Evolutionary conservation across 2,113 vertebrate species (phyloP), one percentile per base, ranked within the genome.

Genomic region (Gobius niger): DNA sequence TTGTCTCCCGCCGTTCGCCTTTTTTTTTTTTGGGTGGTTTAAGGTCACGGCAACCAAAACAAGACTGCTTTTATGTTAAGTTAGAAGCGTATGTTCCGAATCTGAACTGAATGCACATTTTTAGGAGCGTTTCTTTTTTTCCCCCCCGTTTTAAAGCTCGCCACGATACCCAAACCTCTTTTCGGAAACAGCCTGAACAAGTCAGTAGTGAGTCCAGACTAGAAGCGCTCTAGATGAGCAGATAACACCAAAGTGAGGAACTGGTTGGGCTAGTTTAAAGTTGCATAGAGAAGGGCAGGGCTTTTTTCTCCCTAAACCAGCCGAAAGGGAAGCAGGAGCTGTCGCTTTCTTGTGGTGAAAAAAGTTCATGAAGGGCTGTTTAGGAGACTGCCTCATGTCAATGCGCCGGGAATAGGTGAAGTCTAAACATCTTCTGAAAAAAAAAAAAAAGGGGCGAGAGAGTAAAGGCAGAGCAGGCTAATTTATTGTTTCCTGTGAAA

Each of bases 401-500:
- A 34, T 73, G 84, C 65, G 67, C 44, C 41, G 60, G 67, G 71
- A 68, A 53, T 52, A 85, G 76, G 81, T 82, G 75, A 86, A 76
- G 65, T 70, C 46, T 18, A 46, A 69, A 66, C 80, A 64, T 64
- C 8, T 52, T n/a, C 7, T 52, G 9, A 53, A 7, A 18, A 11
- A 24, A 54, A 54, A 44, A 59, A 65, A 83, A 74, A 76, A 78
- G 68, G 77, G 75, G 77, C 68, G 49, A 67, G 73, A 80, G 64
- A 73, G 71, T 72, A 63, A 80, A 64, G 59, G 80, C 80, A 84
- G 83, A 78, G 74, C 83, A 81, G 87, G 87, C 86, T 90, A 92
- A 93, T 93, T 92, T 92, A 93, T 91, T 87, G 91, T 91, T 92
- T 93, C 91, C 90, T 92, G 91, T 91, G 76, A 87, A 92, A 89